Conservation (phyloP, 2,797 vertebrate species). For the Leontopithecus rosalia region DNA sequence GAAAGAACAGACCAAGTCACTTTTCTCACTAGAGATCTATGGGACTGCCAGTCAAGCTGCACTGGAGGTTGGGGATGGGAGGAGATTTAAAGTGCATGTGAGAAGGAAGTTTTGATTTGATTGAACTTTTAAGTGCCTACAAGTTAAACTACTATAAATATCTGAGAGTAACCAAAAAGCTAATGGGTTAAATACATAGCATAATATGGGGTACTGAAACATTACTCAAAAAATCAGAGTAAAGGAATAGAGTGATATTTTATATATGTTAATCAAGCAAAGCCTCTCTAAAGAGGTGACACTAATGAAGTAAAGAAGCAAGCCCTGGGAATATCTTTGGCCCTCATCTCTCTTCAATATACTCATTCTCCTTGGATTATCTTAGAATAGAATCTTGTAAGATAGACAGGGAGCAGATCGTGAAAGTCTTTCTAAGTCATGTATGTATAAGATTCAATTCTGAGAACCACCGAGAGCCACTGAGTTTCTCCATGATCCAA, state of each 20-base stretch:
- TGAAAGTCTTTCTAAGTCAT: neutral
- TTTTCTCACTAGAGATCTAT: constrained; percentile 4
- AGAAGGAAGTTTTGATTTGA: constrained; percentile 10
- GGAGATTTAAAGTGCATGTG: constrained; percentile 13
- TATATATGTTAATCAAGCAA: constrained; percentile 10
- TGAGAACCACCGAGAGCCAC: neutral
- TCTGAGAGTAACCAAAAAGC: constrained; percentile 19
- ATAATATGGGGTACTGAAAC: neutral
- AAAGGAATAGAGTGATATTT: constrained; percentile 37
- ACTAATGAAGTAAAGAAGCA: constrained; percentile 19
- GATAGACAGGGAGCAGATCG: neutral
- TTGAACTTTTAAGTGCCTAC: neutral
- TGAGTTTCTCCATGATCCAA: neutral
- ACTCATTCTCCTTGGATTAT: constrained; percentile 7
- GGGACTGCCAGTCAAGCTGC: neutral
- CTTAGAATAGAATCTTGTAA: neutral
- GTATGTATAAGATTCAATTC: neutral
- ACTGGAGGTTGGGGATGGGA: neutral
- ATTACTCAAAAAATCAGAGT: neutral
- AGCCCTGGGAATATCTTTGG: neutral
- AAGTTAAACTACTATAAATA: constrained; percentile 20
- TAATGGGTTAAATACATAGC: constrained; percentile 10
- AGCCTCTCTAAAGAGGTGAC: neutral
- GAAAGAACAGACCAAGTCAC: neutral
- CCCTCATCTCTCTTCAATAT: neutral